Base-by-base conservation (phyloP, 2,888 invertebrate genomes). In the Sinohyriopsis cumingii region DNA sequence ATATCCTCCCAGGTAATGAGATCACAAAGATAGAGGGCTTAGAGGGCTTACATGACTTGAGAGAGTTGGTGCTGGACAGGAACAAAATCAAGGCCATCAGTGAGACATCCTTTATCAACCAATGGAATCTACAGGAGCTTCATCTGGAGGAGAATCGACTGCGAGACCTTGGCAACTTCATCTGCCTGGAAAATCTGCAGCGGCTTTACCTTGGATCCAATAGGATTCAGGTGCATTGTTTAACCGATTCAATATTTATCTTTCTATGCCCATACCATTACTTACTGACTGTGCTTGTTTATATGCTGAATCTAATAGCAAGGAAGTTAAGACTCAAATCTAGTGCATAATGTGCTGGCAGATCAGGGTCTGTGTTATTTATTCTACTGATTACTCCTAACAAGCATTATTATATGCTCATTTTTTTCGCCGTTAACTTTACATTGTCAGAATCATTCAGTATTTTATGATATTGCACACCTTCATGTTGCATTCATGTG, bases 131-230 rank as follows among this genome's bases (percentile, higher is more conserved):
- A 33, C 84, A 87, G 76, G 90, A 90, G 72, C 79, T 90, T 19
- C 90, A 90, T 69, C 70, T 90, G 72, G 90, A 90, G 79, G 90
- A 90, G 71, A 90, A 90, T 78, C 77, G 90, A 28, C 80, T 90
- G 15, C 68, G 85, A 54, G 88, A 88, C 54, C 75, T 90, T n/a
- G 71, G 82, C 45, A 82, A 87, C 73, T 72, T 90, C 20, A 78
- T 77, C 61, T 79, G 80, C 68, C 78, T 90, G 60, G 86, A 87
- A 69, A 87, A 86, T 69, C 81, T 90, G 18, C 86, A 89, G 78
- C 79, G 89, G 59, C 82, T 90, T n/a, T 90, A 87, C 77, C 82
- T 90, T 6, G 90, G 89, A 19, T 86, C 87, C 65, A 90, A 90
- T 74, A 83, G 89, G 70, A 82, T 90, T 59, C 87, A 88, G 85